A percentile compares a stretch with the other conserved stretches of the same genome.
These are phyloP conservation scores for Notechis scutatus DNA, from an alignment of 2,113 vertebrate species.

Conservation along the genomic window DNA sequence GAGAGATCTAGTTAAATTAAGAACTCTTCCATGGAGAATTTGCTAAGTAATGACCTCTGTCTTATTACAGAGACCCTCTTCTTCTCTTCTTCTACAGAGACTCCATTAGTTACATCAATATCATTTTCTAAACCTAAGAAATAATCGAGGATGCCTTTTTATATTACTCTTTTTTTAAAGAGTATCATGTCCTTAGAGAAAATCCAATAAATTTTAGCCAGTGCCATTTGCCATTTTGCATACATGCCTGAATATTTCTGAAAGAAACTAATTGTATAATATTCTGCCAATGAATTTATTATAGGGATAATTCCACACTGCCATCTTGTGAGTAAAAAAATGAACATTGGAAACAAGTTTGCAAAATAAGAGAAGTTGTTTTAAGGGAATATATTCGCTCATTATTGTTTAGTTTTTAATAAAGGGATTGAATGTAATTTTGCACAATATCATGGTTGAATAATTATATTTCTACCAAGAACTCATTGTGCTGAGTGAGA, in stretches of 20 bases:
- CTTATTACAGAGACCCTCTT: not conserved
- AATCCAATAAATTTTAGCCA: not conserved
- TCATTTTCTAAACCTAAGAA: not conserved
- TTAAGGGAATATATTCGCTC: not conserved
- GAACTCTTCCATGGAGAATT: not conserved
- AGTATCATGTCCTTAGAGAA: not conserved
- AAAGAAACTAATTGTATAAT: not conserved
- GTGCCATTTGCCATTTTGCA: not conserved
- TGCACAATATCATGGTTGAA: not conserved
- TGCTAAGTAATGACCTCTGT: not conserved
- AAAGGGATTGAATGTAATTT: not conserved
- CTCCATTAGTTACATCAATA: not conserved
- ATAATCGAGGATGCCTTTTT: not conserved
- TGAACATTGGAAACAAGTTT: not conserved
- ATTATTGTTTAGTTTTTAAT: not conserved
- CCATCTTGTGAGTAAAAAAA: not conserved
- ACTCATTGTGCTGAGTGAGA: not conserved
- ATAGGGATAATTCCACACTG: not conserved
- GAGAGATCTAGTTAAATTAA: conserved; percentile 3
- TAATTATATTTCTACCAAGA: not conserved
- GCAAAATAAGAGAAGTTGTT: not conserved
- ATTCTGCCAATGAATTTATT: not conserved
- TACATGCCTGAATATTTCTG: not conserved
- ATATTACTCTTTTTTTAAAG: not conserved
- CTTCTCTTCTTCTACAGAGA: too few species aligned